A percentile compares a stretch with the other conserved stretches of the same genome.
phyloP scores from a whole-genome alignment of 2,113 vertebrate genomes.

The Gymnarchus niloticus region DNA sequence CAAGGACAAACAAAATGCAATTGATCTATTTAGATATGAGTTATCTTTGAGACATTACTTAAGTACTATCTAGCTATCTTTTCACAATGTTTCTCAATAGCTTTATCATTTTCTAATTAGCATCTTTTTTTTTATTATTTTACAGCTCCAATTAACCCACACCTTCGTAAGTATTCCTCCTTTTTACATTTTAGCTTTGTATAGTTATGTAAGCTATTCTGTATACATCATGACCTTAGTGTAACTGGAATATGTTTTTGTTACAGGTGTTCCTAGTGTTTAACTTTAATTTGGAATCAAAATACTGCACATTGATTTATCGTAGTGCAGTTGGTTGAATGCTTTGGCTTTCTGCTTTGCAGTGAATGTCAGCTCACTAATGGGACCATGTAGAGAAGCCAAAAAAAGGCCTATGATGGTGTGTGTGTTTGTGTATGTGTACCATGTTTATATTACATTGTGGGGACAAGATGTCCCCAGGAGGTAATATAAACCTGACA shows the following conservation, averaged over 20 bases:
- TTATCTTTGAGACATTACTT: constrained; percentile 9
- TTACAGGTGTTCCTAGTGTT: not conserved
- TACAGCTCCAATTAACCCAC: constrained; percentile 74
- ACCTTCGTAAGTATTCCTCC: constrained; percentile 68
- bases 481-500: no score
- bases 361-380: constrained; percentile 28
- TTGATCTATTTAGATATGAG: not conserved
- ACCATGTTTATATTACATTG: no score
- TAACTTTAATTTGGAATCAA: not conserved
- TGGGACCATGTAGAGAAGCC: constrained; percentile 21
- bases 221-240: not conserved
- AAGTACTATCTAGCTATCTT: not conserved
- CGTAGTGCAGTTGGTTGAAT: not conserved
- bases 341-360: constrained; percentile 16
- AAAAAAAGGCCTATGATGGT: no score
- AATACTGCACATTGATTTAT: not conserved
- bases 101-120: constrained; percentile 40
- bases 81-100: not conserved
- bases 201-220: not conserved
- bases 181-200: not conserved
- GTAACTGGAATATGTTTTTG: not conserved
- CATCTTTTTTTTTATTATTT: constrained; percentile 29
- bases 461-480: no score
- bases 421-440: no score
- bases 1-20: not conserved